These are phyloP conservation scores for Ochotona curzoniae DNA, from an alignment of 2,113 vertebrate genomes.

Conservation along the genomic window DNA sequence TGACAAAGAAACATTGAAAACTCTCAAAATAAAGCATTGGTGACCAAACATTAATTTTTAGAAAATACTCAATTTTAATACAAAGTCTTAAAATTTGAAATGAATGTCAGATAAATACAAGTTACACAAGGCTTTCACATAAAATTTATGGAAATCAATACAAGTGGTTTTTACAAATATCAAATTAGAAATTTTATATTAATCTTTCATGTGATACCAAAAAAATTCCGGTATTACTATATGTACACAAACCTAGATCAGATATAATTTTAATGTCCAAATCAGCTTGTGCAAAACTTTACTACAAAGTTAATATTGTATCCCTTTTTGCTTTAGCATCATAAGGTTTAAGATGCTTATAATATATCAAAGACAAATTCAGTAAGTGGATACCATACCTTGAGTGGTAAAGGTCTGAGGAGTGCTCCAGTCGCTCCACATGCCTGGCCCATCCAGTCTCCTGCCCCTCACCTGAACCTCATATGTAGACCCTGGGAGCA, in stretches of 20 bases:
- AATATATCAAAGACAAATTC: background rate
- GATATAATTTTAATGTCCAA: background rate
- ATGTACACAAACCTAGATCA: background rate
- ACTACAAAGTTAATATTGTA: background rate
- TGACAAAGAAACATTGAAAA: background rate
- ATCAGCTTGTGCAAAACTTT: background rate
- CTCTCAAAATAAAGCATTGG: background rate
- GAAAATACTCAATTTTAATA: background rate
- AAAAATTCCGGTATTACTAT: background rate
- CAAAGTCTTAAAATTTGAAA: constrained; percentile 13
- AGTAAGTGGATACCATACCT: constrained; percentile 83
- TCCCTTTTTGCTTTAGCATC: background rate
- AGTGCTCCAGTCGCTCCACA: constrained; percentile 95
- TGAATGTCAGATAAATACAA: constrained; percentile 23
- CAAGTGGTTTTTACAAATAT: background rate
- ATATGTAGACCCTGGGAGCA: constrained; percentile 85
- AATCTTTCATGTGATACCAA: background rate
- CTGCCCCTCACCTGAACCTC: constrained; percentile 88
- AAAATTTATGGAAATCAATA: background rate
- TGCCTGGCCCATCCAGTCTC: constrained; percentile 71
- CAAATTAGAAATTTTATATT: background rate
- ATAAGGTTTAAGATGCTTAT: background rate
- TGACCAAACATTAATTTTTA: background rate
- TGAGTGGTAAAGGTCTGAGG: constrained; percentile 82
- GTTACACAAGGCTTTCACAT: background rate